Evolutionary conservation across 2,797 vertebrate genomes (phyloP).

Genomic region (Pelobates cultripes): DNA sequence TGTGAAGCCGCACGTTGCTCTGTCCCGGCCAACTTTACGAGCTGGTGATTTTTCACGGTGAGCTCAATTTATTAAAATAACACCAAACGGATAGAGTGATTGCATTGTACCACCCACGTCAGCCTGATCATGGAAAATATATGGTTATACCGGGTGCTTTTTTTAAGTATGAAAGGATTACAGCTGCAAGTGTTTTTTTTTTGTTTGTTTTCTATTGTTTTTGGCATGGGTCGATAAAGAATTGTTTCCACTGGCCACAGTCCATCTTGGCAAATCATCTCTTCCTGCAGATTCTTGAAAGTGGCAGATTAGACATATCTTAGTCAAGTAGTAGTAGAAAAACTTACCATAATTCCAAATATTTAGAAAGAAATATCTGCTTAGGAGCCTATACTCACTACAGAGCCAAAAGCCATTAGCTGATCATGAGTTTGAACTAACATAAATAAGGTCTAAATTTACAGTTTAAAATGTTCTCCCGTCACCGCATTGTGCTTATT

Average conservation of each 20-base stretch:
- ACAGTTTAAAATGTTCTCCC: too few relatives aligned
- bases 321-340: not conserved
- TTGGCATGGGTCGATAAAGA: conserved; percentile 3
- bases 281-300: conserved; percentile 2
- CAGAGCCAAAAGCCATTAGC: not conserved
- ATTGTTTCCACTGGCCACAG: conserved; percentile 5
- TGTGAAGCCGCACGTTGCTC: too few relatives aligned
- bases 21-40: too few relatives aligned
- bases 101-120: not conserved
- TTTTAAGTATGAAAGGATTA: not conserved
- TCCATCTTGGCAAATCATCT: conserved; percentile 26
- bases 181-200: not conserved
- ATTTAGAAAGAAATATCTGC: not conserved
- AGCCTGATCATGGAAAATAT: not conserved
- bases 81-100: too few relatives aligned
- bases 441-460: not conserved
- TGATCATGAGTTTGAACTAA: not conserved
- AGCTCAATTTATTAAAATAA: too few relatives aligned
- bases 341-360: conserved; percentile 21
- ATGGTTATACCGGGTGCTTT: not conserved
- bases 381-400: not conserved
- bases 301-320: conserved; percentile 20
- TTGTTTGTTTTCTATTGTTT: not conserved
- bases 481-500: not conserved
- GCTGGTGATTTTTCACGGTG: too few relatives aligned